Base-by-base conservation (phyloP, 2,113 vertebrate genomes). In the Vulpes ferrilata region DNA sequence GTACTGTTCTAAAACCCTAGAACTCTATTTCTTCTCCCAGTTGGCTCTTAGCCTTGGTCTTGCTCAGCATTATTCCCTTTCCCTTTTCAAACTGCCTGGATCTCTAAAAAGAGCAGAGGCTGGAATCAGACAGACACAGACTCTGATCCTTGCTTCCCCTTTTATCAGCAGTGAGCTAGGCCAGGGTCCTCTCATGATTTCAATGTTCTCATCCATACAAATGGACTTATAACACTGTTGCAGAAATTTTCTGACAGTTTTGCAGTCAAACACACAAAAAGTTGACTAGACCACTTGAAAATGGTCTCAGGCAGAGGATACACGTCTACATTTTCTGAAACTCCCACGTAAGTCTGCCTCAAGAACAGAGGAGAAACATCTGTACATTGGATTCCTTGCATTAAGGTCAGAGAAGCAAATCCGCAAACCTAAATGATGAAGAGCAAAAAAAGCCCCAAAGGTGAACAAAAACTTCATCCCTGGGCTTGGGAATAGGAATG, bases 1-100 rank as follows among this genome's bases (percentile, higher is more conserved):
- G 94, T 73, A 65, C 81, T 79, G 76, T 79, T 81, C 73, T 76
- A 88, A 92, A 95, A 87, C 32, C 97, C 88, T 25, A 71, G 64
- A 43, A 73, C 69, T 51, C 94, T 88, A 67, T 88, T 88, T 90
- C 83, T 97, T 93, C 65, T 78, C 90, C 64, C 83, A 93, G 76
- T 92, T 93, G 90, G 60, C 83, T 76, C 55, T 87, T 38, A 87
- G 87, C 59, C 74, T 89, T 53, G 20, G 55, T 92, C 53, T 92
- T 62, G 64, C 84, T 94, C 57, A 81, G 53, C 1, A 10, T 27
- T 76, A 11, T 32, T 62, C 35, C 7, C 3, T 85, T 78, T 30
- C 35, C 20, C 64, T 71, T 55, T 27, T 51, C 13, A 11, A 94
- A n/a, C 11, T 60, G 48, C 11, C 4, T 86, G 5, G 20, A 79